Base-by-base conservation (phyloP, 2,888 invertebrate species). In the Hofmannophila pseudospretella region DNA sequence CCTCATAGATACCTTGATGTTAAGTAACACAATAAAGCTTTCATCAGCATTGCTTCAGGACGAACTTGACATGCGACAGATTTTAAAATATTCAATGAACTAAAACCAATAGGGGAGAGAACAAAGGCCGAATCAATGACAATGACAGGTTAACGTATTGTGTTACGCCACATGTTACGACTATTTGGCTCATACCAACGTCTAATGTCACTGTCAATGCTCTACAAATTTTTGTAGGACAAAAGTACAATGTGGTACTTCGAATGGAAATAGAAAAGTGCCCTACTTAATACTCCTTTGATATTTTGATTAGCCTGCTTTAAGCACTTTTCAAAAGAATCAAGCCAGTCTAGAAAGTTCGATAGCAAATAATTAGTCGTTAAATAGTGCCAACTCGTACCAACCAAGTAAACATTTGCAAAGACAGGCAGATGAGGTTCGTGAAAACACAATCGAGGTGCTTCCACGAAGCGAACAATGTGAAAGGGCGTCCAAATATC, bases 401-500 rank as follows among this genome's bases (percentile, higher is more conserved):
- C 33, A 33, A 36, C 34, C 33, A 33, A 27, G 36, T 30, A 31
- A 36, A 36, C 16, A 40, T 36, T 34, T 26, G 34, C 36, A 26
- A 31, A 34, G 29, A 32, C 9, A 4, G 7, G 19, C 30, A 34
- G 40, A 37, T 38, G 31, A 37, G 41, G 11, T 22, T 14, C 13
- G 36, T 28, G 26, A 20, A 29, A 12, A 34, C 16, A 33, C 39
- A 39, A 47, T 41, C 23, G 39, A 16, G 36, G 13, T 22, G 13
- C 25, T 31, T 32, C 37, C 31, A 41, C 34, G 22, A 31, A 37
- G 38, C 45, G 42, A 33, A 36, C 44, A 45, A 38, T 43, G 47
- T 42, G 68, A 72, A 73, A 68, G 58, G 61, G 56, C 58, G 49
- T 47, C 63, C 62, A 62, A 68, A 69, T 63, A 62, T 64, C 58